Percentiles rank a stretch among this genome's conserved stretches.
Evolutionary conservation across 2,888 invertebrate species (phyloP).

Genomic region (Microctonus hyperodae): DNA sequence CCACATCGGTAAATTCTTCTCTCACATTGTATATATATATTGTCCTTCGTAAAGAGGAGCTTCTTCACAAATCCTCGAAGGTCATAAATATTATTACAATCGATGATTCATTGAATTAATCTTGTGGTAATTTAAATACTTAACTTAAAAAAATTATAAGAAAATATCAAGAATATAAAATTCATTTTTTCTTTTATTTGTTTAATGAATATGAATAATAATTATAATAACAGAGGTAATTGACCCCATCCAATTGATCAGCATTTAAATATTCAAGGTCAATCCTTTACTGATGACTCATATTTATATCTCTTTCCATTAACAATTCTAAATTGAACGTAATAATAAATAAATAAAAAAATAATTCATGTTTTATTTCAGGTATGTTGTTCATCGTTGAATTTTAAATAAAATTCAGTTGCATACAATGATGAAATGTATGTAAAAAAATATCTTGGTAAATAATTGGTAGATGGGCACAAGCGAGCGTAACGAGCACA

Average conservation of each 20-base stretch:
- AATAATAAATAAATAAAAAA: background rate
- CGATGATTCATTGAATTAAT: background rate
- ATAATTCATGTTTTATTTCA: background rate
- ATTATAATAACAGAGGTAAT: background rate
- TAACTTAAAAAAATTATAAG: too few relatives aligned
- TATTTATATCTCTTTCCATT: background rate
- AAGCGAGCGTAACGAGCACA: background rate
- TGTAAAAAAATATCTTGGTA: background rate
- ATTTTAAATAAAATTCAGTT: background rate
- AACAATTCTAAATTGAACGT: background rate
- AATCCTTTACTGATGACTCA: background rate
- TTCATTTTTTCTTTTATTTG: too few relatives aligned
- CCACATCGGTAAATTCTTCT: background rate
- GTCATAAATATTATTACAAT: background rate
- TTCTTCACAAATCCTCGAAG: background rate
- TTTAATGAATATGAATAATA: background rate
- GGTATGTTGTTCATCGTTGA: background rate
- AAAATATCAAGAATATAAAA: too few relatives aligned
- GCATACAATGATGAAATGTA: background rate
- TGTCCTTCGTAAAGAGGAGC: background rate
- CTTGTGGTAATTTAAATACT: too few relatives aligned
- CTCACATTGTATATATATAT: background rate
- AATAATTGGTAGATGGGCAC: slow-evolving; percentile 7
- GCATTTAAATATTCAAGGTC: background rate
- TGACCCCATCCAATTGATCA: background rate